Evolutionary conservation across 2,113 vertebrate species (phyloP).

Genomic region (Pseudorasbora parva): DNA sequence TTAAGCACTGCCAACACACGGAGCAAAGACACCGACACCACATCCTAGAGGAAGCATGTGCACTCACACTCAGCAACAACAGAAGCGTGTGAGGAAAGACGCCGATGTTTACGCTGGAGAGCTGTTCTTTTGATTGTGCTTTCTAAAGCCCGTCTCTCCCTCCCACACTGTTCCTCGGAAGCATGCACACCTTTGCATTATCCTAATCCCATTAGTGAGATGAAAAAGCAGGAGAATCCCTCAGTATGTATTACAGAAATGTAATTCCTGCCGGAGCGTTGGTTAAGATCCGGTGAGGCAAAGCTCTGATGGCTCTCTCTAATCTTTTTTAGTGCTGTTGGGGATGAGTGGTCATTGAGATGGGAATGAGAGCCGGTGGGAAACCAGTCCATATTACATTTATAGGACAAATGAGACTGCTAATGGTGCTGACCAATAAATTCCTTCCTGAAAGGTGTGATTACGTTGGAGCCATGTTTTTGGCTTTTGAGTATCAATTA

Average conservation of each 20-base stretch:
- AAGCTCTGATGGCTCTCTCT: slow-evolving; percentile 50
- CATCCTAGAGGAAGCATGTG: slow-evolving; percentile 29
- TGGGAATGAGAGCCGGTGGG: slow-evolving; percentile 25
- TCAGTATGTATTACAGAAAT: slow-evolving; percentile 46
- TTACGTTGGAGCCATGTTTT: neutral
- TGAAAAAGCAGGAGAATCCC: slow-evolving; percentile 50
- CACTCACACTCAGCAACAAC: slow-evolving; percentile 15
- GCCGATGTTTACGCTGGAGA: neutral
- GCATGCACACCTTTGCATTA: slow-evolving; percentile 42
- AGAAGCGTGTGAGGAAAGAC: slow-evolving; percentile 15
- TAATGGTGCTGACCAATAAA: neutral
- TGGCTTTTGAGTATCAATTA: neutral
- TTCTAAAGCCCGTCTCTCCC: slow-evolving; percentile 36
- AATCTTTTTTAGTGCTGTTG: slow-evolving; percentile 68
- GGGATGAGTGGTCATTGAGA: slow-evolving; percentile 33
- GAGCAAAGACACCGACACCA: slow-evolving; percentile 3
- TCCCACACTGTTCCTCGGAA: slow-evolving; percentile 25
- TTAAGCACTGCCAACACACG: no score
- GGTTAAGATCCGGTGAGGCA: slow-evolving; percentile 41
- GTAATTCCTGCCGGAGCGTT: slow-evolving; percentile 41
- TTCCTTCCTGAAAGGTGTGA: neutral
- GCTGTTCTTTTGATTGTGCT: slow-evolving; percentile 27
- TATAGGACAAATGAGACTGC: neutral
- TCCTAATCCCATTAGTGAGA: slow-evolving; percentile 55
- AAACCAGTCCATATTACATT: neutral